Base-by-base conservation (phyloP, 1,140 invertebrate genomes). In the Hyles euphorbiae region DNA sequence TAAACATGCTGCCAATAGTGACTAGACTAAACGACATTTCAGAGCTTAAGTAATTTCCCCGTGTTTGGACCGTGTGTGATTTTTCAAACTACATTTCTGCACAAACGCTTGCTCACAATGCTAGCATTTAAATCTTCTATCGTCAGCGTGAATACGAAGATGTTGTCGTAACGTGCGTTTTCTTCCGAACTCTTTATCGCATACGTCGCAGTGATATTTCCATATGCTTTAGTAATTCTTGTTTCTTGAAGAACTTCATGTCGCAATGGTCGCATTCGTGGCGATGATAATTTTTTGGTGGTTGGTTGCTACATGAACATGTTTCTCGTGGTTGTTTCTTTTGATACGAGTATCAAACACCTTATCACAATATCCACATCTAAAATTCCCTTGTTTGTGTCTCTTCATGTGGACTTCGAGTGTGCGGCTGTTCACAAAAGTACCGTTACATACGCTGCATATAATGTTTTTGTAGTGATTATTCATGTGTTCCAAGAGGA, bases 61-160 rank as follows among this genome's bases (percentile, higher is more conserved):
- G 40, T 63, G 61, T 34, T 57, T 60, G 0, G 49, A 54, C 53
- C 53, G 72, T 69, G 82, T 71, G 57, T 86, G 83, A 3, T 70
- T 72, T 52, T 78, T 83, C 46, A 78, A 56, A 34, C 77, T 82
- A 53, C 73, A 78, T 10, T 81, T 83, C 58, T 83, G 80, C 3
- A 81, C 72, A 68, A 91, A 91, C 11, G 84, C 83, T 55, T 87
- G 85, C 40, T 81, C 77, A 64, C 90, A 91, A 3, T 83, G 67
- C 33, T 80, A 70, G 68, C 90, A 91, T 12, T 77, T 77, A 51
- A 84, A 89, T 52, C 89, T 79, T 64, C 83, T 87, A 33, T 90
- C 81, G 48, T 90, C 86, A 53, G 5, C 74, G 69, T 93, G 92
- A 43, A 91, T 90, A 53, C 90, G 88, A 43, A 90, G 68, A 58